These are phyloP conservation scores for Mobula birostris DNA, from an alignment of 2,113 vertebrate genomes.

Conservation along the genomic window DNA sequence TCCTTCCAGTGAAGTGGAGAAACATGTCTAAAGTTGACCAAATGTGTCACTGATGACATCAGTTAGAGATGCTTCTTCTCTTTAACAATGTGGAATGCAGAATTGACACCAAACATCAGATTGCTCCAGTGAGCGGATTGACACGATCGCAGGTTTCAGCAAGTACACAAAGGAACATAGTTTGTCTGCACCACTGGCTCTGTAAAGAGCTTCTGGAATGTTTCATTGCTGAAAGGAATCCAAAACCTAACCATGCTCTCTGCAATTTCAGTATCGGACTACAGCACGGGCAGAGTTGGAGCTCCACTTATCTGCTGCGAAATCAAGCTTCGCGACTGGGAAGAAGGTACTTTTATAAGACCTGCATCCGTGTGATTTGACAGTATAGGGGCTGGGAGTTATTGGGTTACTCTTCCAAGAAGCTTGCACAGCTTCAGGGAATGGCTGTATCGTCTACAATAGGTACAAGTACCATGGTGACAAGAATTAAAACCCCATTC, in stretches of 20 bases:
- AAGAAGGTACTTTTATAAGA: slow-evolving; percentile 67
- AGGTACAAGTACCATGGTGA: background rate
- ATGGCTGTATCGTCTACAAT: too few relatives aligned
- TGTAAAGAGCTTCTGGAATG: too few relatives aligned
- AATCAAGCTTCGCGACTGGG: slow-evolving; percentile 83
- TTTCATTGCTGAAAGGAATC: background rate
- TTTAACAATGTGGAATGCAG: background rate
- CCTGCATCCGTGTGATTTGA: background rate
- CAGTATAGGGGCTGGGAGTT: too few relatives aligned
- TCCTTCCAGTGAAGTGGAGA: background rate
- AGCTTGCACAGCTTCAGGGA: too few relatives aligned
- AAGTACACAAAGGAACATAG: background rate
- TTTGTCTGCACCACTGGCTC: background rate
- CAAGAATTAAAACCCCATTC: background rate
- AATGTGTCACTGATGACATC: background rate
- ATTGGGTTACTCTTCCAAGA: too few relatives aligned
- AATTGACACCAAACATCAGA: background rate
- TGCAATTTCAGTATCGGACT: slow-evolving; percentile 52
- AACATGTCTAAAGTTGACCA: background rate
- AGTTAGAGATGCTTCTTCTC: background rate
- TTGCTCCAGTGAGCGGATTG: background rate
- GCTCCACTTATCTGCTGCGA: slow-evolving; percentile 92
- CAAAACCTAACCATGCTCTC: background rate
- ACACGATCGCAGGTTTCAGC: background rate
- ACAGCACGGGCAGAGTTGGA: slow-evolving; percentile 87